Percentiles rank a stretch among this genome's conserved stretches.
Evolutionary conservation across 2,113 vertebrate species (phyloP).

Genomic region (Ramphastos sulfuratus): DNA sequence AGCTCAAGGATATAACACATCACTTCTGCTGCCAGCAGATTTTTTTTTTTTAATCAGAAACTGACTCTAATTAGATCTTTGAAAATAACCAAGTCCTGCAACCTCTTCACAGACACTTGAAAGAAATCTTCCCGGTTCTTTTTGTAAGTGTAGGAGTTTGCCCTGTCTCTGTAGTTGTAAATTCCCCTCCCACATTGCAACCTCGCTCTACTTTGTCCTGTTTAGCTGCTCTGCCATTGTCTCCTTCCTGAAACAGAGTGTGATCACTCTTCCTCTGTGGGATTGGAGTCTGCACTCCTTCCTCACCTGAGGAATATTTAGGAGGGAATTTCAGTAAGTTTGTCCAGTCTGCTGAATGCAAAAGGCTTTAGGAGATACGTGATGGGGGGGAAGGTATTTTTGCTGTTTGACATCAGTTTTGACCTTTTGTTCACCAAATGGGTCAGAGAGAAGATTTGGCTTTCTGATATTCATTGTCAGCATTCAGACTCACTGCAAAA

Average conservation of each 20-base stretch:
- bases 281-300: neutral
- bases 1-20: neutral
- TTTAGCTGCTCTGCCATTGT: neutral
- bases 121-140: neutral
- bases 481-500: neutral
- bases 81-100: neutral
- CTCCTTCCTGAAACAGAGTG: neutral
- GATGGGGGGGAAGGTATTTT: neutral
- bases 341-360: neutral
- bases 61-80: neutral
- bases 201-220: neutral
- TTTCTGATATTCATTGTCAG: neutral
- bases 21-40: neutral
- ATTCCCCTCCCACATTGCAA: slow-evolving; percentile 30
- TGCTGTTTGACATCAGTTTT: neutral
- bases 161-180: neutral
- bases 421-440: neutral
- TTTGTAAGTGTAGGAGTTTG: slow-evolving; percentile 50
- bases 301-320: neutral
- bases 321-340: neutral
- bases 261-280: neutral
- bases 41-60: neutral
- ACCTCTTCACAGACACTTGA: neutral
- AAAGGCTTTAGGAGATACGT: neutral
- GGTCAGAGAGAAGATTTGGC: neutral